phyloP scores from a whole-genome alignment of 1,140 invertebrate species.

The Oryzaephilus surinamensis region DNA sequence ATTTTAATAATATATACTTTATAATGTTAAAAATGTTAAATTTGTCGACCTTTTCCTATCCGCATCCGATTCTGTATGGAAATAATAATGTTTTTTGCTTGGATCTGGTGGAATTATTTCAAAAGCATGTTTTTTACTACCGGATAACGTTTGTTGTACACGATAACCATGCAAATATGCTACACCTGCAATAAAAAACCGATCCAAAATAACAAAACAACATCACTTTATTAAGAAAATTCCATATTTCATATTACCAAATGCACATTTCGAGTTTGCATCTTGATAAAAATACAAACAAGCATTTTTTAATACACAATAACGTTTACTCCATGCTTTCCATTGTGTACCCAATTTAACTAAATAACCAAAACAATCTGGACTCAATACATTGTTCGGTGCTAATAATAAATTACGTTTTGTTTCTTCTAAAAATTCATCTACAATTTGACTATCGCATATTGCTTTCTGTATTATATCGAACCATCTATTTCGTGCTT shows the following conservation, averaged over 20 bases:
- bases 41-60: conserved; percentile 89
- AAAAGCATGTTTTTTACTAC: conserved; percentile 80
- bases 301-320: conserved; percentile 92
- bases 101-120: conserved; percentile 80
- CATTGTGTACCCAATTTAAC: conserved; percentile 66
- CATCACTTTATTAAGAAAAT: neutral
- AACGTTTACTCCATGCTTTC: conserved; percentile 82
- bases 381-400: conserved; percentile 59
- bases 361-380: conserved; percentile 86
- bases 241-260: conserved; percentile 48
- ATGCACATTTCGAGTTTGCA: conserved; percentile 70
- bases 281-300: conserved; percentile 91
- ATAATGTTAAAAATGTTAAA: conserved; percentile 2
- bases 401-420: conserved; percentile 57
- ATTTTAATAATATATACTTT: conserved; percentile 9
- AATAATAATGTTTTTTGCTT: conserved; percentile 80
- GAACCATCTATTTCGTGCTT: conserved; percentile 64
- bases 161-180: conserved; percentile 90
- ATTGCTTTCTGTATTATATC: conserved; percentile 60
- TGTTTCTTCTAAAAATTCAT: conserved; percentile 67
- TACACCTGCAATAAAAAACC: conserved; percentile 48
- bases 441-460: conserved; percentile 45
- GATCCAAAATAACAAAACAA: neutral
- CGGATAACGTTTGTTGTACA: conserved; percentile 67
- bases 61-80: conserved; percentile 87